Percentiles rank a stretch among this genome's conserved stretches.
Conservation (phyloP, 2,888 invertebrate species). For the Molanna angustata region DNA sequence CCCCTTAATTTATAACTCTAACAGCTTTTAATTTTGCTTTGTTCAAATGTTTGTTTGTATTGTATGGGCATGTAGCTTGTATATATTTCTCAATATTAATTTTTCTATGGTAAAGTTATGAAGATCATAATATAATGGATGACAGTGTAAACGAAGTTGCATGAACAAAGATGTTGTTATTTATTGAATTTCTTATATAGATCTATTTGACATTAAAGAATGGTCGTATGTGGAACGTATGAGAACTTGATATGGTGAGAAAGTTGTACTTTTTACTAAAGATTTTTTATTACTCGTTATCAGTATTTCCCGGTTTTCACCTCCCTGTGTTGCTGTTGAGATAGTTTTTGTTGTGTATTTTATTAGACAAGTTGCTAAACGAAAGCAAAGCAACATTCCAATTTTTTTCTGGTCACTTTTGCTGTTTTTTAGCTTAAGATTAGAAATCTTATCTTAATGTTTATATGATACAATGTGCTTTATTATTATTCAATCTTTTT, state of each 20-base stretch:
- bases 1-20: slow-evolving; percentile 5
- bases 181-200: slow-evolving; percentile 1
- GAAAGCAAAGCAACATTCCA: slow-evolving; percentile 30
- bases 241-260: too few relatives aligned
- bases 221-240: slow-evolving; percentile 1
- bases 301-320: slow-evolving; percentile 28
- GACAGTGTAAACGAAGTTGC: not conserved
- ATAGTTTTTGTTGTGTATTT: slow-evolving; percentile 18
- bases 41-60: slow-evolving; percentile 10
- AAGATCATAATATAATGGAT: slow-evolving; percentile 8
- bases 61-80: slow-evolving; percentile 10
- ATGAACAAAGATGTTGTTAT: not conserved
- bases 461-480: slow-evolving; percentile 29
- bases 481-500: slow-evolving; percentile 24
- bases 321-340: slow-evolving; percentile 28
- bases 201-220: slow-evolving; percentile 2
- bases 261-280: slow-evolving; percentile 1
- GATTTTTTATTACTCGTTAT: slow-evolving; percentile 4
- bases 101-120: slow-evolving; percentile 4
- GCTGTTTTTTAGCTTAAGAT: slow-evolving; percentile 25
- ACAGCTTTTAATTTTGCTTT: slow-evolving; percentile 13
- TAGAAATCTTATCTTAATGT: slow-evolving; percentile 31
- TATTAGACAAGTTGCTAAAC: slow-evolving; percentile 24
- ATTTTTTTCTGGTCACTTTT: slow-evolving; percentile 30
- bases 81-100: too few relatives aligned